Percentiles rank a stretch among this genome's conserved stretches.
phyloP scores from a whole-genome alignment of 2,797 vertebrate genomes.

The Acanthis flammea region DNA sequence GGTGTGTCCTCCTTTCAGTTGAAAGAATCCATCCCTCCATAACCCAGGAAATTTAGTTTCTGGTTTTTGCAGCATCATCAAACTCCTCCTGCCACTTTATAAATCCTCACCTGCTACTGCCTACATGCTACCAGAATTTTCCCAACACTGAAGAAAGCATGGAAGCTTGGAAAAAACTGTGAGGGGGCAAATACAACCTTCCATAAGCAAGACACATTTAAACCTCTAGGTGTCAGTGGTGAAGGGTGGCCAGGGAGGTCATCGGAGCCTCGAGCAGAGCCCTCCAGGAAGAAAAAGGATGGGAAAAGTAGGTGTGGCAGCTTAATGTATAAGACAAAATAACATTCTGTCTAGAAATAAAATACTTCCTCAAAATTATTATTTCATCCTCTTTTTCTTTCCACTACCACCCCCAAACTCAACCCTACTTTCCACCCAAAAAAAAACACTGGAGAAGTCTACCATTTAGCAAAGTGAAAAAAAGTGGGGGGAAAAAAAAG shows the following conservation, averaged over 20 bases:
- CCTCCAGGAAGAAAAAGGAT: background rate
- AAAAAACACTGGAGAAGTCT: background rate
- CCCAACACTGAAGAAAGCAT: background rate
- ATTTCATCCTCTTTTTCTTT: background rate
- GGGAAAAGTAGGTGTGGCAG: background rate
- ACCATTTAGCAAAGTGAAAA: background rate
- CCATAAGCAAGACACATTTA: background rate
- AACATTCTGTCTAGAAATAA: background rate
- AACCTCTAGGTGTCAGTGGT: background rate
- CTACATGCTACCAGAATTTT: background rate
- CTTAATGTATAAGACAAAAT: background rate
- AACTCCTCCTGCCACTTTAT: background rate
- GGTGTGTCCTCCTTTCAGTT: background rate
- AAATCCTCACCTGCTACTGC: background rate
- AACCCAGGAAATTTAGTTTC: background rate
- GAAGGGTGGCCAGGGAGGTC: background rate
- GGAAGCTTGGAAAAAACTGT: background rate
- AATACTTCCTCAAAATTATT: background rate
- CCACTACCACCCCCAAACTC: background rate
- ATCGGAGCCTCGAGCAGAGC: fast-evolving
- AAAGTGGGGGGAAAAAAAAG: fast-evolving
- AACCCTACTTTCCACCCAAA: background rate
- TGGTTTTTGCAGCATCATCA: background rate
- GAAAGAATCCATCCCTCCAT: fast-evolving
- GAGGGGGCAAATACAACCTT: background rate